Base-by-base conservation (phyloP, 92 coral and sea anemone species). In the Porites cylindrica region DNA sequence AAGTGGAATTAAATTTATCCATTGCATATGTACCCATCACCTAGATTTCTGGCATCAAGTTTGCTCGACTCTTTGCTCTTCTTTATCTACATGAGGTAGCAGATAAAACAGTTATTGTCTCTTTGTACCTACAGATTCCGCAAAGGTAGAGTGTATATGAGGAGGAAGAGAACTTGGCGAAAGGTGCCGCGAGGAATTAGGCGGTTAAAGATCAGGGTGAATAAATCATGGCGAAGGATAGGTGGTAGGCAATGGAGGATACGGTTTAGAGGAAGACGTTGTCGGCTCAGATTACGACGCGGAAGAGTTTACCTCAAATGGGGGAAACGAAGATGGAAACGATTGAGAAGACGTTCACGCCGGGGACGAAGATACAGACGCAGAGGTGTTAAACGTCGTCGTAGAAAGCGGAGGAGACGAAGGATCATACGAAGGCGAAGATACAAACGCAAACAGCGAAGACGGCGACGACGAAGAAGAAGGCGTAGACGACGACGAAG, bases 381-480 rank as follows among this genome's bases (percentile, higher is more conserved):
- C 54, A 23, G 59, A 60, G 58, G 78, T 32, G 50, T 70, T 7
- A 18, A 59, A 10, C 59, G 78, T 56, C 86, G 70, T 12, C 50
- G 80, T 18, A 19, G 56, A 13, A 43, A 38, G 43, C 2, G 80
- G 26, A 63, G 81, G 12, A 50, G 52, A 56, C 72, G 80, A 51
- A 74, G 58, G 53, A 20, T 62, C n/a, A 21, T 1, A 59, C 69
- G 72, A 51, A 65, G 65, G 23, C 24, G 80, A 7, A 73, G 19
- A 64, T 51, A 63, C 52, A 83, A 53, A 62, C 87, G 87, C 29
- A 83, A 23, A 62, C 50, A 24, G 53, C 72, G 87, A 47, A 73
- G 87, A 62, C 23, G 64, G 77, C 23, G 87, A 19, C 72, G 72
- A 50, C 50, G 81, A 62, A 17, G 71, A n/a, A 78, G 72, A 50